Base-by-base conservation (phyloP, 1,140 invertebrate species). In the Riptortus pedestris region DNA sequence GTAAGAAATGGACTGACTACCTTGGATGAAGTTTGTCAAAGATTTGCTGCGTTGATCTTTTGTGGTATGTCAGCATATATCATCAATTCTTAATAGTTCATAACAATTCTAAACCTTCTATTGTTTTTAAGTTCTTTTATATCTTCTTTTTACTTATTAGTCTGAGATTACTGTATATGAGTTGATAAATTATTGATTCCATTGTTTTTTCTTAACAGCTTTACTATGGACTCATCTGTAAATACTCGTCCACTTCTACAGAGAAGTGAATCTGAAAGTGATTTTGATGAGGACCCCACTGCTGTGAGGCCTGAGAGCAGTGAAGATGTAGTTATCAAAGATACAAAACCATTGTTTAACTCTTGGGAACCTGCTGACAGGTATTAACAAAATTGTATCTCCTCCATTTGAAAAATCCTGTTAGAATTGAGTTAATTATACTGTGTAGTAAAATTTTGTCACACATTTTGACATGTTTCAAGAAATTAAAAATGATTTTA, bases 281-380 rank as follows among this genome's bases (percentile, higher is more conserved):
- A 77, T 70, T 74, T 74, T 67, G 77, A 78, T 60, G 74, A 76
- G 67, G 77, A 78, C 57, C 60, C 64, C 27, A 52, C 60, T 47
- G 62, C 64, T 48, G 65, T 64, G 20, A 68, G 62, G 38, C n/a
- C 64, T 18, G 75, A 77, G 64, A 74, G 73, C 29, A 74, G 77
- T 61, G 69, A 73, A 60, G 73, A 79, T 67, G 66, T 73, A 18
- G 71, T 66, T 66, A 69, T 78, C 26, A 74, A 74, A 43, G 77
- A 81, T 71, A 73, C 74, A 31, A 79, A 77, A 68, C 76, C 79
- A 33, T 73, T 82, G 64, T 76, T 81, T 63, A 79, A 78, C 69
- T 68, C 74, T 48, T 66, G 73, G 33, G 77, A 79, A 69, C 86
- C 86, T 14, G 67, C 70, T 24, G 84, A 86, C 67, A 80, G 77